Conservation (phyloP, 2,888 invertebrate species). For the Volucella zonaria region DNA sequence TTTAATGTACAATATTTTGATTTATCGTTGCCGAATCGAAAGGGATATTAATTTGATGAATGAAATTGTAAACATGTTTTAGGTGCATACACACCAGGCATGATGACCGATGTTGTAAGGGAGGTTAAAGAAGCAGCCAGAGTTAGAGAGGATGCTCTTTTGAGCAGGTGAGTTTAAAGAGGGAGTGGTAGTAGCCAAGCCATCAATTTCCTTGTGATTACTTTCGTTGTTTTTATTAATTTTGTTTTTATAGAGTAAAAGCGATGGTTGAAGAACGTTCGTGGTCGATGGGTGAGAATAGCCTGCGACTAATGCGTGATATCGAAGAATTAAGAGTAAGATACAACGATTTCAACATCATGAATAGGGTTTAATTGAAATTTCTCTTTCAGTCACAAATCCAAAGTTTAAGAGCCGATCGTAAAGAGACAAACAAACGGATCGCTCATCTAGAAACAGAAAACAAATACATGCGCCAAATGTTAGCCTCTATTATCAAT, state of each 20-base stretch:
- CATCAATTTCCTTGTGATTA: not conserved
- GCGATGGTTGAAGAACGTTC: slow-evolving; percentile 82
- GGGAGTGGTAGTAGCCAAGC: not conserved
- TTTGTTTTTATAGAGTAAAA: slow-evolving; percentile 78
- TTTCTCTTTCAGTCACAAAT: slow-evolving; percentile 85
- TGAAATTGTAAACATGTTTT: slow-evolving; percentile 54
- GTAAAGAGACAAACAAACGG: slow-evolving; percentile 87
- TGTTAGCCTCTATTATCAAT: slow-evolving; percentile 79
- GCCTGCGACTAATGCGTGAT: slow-evolving; percentile 81
- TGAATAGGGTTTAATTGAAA: slow-evolving; percentile 1
- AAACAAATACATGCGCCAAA: slow-evolving; percentile 83
- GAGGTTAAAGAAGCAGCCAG: slow-evolving; percentile 89
- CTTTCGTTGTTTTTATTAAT: not conserved
- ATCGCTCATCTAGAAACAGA: slow-evolving; percentile 88
- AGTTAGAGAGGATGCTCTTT: slow-evolving; percentile 88
- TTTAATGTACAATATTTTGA: not conserved
- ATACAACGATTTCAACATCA: not conserved
- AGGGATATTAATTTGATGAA: not conserved
- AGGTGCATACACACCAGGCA: slow-evolving; percentile 87
- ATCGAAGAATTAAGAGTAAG: slow-evolving; percentile 82
- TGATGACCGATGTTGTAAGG: slow-evolving; percentile 88
- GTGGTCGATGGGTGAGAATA: slow-evolving; percentile 82
- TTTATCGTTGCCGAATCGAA: not conserved
- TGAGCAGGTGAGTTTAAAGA: slow-evolving; percentile 78
- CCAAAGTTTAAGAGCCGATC: slow-evolving; percentile 86